phyloP scores from a whole-genome alignment of 1,140 invertebrate genomes.

The Achroia grisella region DNA sequence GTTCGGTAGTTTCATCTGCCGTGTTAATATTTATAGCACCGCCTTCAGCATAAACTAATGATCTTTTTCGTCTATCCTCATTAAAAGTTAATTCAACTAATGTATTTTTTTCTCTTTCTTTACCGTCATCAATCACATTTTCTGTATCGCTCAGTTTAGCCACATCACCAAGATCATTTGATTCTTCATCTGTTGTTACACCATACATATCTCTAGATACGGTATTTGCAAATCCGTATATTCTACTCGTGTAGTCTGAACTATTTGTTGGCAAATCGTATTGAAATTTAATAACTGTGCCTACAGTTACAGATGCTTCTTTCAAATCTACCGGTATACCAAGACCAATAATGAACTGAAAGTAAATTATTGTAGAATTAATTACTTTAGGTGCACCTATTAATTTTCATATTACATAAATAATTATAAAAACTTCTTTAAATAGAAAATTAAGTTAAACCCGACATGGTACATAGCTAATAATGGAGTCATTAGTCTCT shows the following conservation, averaged over 20 bases:
- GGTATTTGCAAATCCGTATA: conserved; percentile 69
- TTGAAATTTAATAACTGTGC: conserved; percentile 77
- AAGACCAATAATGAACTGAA: conserved; percentile 78
- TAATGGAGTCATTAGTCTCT: too few species aligned
- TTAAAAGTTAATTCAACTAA: conserved; percentile 60
- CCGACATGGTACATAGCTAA: too few species aligned
- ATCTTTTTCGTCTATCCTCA: conserved; percentile 40
- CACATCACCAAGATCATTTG: conserved; percentile 17
- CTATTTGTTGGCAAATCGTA: conserved; percentile 77
- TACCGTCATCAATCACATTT: conserved; percentile 11
- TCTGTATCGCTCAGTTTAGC: conserved; percentile 18
- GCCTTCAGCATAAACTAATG: conserved; percentile 52
- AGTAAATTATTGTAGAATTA: conserved; percentile 11
- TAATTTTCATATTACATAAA: too few species aligned
- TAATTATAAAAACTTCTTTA: too few species aligned
- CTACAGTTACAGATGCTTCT: conserved; percentile 76
- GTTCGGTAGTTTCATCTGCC: conserved; percentile 23
- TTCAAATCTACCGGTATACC: conserved; percentile 79
- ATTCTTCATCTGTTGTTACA: conserved; percentile 19
- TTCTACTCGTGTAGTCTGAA: conserved; percentile 75
- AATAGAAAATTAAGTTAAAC: too few species aligned
- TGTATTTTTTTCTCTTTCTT: conserved; percentile 38
- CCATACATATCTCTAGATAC: conserved; percentile 53
- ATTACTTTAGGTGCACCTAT: too few species aligned
- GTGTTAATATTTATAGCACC: conserved; percentile 32